These are phyloP conservation scores for Mionectes olivaceus DNA, from an alignment of 2,797 vertebrate species.

Conservation along the genomic window DNA sequence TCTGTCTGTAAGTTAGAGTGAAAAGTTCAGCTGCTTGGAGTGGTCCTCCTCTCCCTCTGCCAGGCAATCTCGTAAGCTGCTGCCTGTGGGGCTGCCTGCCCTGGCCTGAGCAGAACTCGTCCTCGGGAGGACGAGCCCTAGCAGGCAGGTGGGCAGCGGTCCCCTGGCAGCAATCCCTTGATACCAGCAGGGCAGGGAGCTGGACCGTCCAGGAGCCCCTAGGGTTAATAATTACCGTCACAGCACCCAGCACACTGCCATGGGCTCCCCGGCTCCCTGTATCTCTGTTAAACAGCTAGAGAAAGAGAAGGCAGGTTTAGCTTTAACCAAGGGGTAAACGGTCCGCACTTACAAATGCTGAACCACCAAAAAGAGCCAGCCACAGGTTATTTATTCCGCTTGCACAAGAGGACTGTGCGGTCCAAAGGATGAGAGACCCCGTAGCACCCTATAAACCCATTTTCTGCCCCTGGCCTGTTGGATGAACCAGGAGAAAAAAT, in stretches of 20 bases:
- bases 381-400: conserved; percentile 38
- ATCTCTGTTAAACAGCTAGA: not conserved
- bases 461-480: not conserved
- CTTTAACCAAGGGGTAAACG: conserved; percentile 66
- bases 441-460: not conserved
- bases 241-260: not conserved
- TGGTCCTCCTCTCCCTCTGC: not conserved
- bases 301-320: conserved; percentile 49
- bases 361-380: conserved; percentile 33
- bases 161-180: not conserved
- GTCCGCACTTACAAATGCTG: conserved; percentile 64
- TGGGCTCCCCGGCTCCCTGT: not conserved
- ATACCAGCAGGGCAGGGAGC: not conserved
- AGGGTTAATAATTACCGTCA: conserved; percentile 48
- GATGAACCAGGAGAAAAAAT: not conserved
- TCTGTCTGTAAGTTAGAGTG: not conserved
- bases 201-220: not conserved
- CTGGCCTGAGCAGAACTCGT: not conserved
- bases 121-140: not conserved
- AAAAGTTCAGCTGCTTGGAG: conserved; percentile 41
- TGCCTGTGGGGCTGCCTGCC: not conserved
- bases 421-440: conserved; percentile 37
- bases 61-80: not conserved
- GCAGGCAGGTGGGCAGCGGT: not conserved
- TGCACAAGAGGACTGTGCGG: not conserved